phyloP scores from a whole-genome alignment of 2,113 vertebrate species.

The Oncorhynchus gorbuscha region DNA sequence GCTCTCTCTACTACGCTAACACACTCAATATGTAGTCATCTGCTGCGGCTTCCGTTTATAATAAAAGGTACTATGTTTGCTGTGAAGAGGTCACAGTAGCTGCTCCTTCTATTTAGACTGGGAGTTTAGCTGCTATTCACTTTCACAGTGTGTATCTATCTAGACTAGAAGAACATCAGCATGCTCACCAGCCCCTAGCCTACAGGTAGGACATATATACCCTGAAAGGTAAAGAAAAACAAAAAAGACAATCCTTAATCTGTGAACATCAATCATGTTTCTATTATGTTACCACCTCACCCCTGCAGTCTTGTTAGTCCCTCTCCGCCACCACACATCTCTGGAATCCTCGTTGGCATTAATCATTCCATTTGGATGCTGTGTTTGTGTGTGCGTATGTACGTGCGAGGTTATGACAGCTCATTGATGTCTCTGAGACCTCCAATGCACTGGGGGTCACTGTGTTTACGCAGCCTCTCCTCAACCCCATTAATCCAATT shows the following conservation, averaged over 20 bases:
- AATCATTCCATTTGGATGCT: slow-evolving; percentile 53
- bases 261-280: slow-evolving; percentile 17
- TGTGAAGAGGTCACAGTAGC: slow-evolving; percentile 41
- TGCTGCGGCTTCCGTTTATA: slow-evolving; percentile 5
- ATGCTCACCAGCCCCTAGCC: background rate
- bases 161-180: slow-evolving; percentile 1
- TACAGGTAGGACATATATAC: background rate
- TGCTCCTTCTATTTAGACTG: slow-evolving; percentile 8
- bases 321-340: slow-evolving; percentile 29
- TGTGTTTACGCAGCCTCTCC: slow-evolving; percentile 41
- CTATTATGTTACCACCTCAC: background rate
- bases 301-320: slow-evolving; percentile 10
- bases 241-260: background rate
- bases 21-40: slow-evolving; percentile 32
- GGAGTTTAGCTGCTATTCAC: background rate
- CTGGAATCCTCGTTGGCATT: slow-evolving; percentile 42
- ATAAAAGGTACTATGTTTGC: slow-evolving; percentile 23
- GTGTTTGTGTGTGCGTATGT: too few species aligned
- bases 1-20: background rate
- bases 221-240: slow-evolving; percentile 14
- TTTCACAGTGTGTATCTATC: background rate
- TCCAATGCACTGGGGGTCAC: slow-evolving; percentile 62
- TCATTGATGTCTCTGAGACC: slow-evolving; percentile 35
- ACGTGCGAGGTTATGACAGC: slow-evolving; percentile 54
- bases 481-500: slow-evolving; percentile 63